Evolutionary conservation across 2,113 vertebrate species (phyloP).

Genomic region (Lichenostomus cassidix): DNA sequence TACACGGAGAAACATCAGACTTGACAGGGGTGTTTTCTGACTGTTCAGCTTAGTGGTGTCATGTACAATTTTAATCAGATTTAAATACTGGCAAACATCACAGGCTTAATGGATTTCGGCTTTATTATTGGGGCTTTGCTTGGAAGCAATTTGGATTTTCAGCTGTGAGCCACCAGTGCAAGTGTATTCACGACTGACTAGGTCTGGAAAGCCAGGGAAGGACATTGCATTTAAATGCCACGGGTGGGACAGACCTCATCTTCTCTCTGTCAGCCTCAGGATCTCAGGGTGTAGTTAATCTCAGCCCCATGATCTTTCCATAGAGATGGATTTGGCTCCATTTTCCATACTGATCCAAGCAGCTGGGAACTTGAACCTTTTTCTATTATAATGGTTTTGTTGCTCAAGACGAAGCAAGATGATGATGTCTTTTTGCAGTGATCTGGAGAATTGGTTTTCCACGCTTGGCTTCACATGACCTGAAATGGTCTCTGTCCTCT

Average conservation of each 20-base stretch:
- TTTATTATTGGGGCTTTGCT: constrained; percentile 62
- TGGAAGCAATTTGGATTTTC: constrained; percentile 62
- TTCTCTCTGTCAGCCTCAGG: not conserved
- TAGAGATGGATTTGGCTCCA: not conserved
- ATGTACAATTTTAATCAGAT: constrained; percentile 58
- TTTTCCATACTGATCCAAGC: not conserved
- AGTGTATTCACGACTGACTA: not conserved
- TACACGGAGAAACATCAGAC: not conserved
- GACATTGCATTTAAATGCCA: not conserved
- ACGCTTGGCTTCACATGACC: not conserved
- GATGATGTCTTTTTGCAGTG: not conserved
- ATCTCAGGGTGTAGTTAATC: not conserved
- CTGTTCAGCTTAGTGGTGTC: constrained; percentile 56
- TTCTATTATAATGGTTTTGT: not conserved
- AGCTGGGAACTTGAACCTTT: not conserved
- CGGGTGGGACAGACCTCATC: not conserved
- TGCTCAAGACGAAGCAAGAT: not conserved
- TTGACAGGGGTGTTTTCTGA: constrained; percentile 46
- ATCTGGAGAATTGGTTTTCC: not conserved
- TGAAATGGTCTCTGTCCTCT: not conserved
- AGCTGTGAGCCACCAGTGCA: not conserved
- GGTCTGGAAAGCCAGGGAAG: not conserved
- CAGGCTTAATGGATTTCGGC: constrained; percentile 64
- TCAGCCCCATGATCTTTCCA: not conserved
- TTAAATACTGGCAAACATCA: constrained; percentile 65